These are phyloP conservation scores for Holothuria scabra DNA, from an alignment of 53 echinoderm and acorn worm genomes.

Conservation along the genomic window DNA sequence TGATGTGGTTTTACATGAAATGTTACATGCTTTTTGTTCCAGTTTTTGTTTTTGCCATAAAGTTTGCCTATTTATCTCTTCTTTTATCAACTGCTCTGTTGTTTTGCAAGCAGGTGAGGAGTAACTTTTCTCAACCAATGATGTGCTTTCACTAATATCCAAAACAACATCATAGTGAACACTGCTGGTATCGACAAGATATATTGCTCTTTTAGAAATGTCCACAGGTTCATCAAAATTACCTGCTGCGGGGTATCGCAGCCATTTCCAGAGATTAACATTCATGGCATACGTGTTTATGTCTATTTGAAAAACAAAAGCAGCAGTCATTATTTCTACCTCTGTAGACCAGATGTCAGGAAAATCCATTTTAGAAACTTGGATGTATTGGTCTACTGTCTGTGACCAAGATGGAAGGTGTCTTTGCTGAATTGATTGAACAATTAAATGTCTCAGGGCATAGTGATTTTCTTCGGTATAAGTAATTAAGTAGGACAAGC, in stretches of 20 bases:
- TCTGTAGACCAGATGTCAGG: slow-evolving; percentile 12
- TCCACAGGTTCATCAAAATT: background rate
- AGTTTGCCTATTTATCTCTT: background rate
- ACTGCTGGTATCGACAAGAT: background rate
- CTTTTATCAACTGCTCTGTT: background rate
- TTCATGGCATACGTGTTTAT: slow-evolving; percentile 23
- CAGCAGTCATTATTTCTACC: slow-evolving; percentile 34
- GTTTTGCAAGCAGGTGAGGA: background rate
- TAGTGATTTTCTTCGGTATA: slow-evolving; percentile 13
- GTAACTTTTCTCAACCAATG: no score
- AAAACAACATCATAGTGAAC: slow-evolving; percentile 14
- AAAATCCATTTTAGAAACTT: background rate
- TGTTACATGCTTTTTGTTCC: background rate
- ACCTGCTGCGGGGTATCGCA: background rate
- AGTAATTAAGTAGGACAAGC: background rate
- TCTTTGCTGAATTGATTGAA: slow-evolving; percentile 2
- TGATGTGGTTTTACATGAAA: background rate
- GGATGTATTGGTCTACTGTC: slow-evolving; percentile 20
- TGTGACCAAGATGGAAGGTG: background rate
- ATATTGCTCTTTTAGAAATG: slow-evolving; percentile 2
- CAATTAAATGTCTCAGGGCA: background rate
- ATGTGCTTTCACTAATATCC: no score
- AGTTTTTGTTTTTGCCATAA: background rate
- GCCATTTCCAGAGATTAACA: slow-evolving; percentile 4
- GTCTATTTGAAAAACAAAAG: background rate